Evolutionary conservation across 2,797 vertebrate species (phyloP).

Genomic region (Amniataba percoides): DNA sequence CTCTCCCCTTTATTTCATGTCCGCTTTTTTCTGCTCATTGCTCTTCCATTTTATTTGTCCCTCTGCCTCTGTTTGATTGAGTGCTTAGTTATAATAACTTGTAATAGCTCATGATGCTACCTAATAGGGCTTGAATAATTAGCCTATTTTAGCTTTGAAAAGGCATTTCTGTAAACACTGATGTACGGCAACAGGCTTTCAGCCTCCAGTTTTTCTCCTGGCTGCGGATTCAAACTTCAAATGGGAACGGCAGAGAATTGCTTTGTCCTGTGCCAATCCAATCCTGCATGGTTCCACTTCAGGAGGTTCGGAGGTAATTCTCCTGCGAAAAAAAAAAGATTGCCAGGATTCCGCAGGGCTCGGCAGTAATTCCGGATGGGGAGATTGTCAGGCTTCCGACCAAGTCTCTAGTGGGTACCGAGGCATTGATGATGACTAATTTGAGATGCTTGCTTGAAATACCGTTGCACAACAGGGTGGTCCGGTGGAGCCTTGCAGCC

Average conservation of each 20-base stretch:
- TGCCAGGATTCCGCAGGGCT: slow-evolving; percentile 77
- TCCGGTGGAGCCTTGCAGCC: slow-evolving; percentile 55
- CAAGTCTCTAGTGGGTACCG: slow-evolving; percentile 57
- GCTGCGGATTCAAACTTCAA: slow-evolving; percentile 70
- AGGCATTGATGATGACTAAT: slow-evolving; percentile 68
- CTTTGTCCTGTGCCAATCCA: slow-evolving; percentile 78
- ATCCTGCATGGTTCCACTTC: slow-evolving; percentile 78
- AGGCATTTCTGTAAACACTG: slow-evolving; percentile 69
- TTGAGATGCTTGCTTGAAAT: slow-evolving; percentile 61
- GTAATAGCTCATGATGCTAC: slow-evolving; percentile 61
- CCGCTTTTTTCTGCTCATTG: slow-evolving; percentile 19
- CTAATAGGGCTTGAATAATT: slow-evolving; percentile 75
- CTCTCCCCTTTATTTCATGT: slow-evolving; percentile 26
- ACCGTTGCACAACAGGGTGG: slow-evolving; percentile 47
- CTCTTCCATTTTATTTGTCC: slow-evolving; percentile 35
- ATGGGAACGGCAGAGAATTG: slow-evolving; percentile 63
- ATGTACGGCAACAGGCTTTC: slow-evolving; percentile 63
- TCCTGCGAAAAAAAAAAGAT: slow-evolving; percentile 60
- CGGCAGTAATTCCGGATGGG: slow-evolving; percentile 70
- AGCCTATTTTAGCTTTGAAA: slow-evolving; percentile 69
- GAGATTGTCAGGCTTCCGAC: slow-evolving; percentile 70
- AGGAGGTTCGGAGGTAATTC: slow-evolving; percentile 79
- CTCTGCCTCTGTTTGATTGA: slow-evolving; percentile 36
- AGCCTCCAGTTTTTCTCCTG: slow-evolving; percentile 59
- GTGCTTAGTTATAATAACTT: slow-evolving; percentile 63